Conservation (phyloP, 1,140 invertebrate species). For the Wiebesia pumilae region DNA sequence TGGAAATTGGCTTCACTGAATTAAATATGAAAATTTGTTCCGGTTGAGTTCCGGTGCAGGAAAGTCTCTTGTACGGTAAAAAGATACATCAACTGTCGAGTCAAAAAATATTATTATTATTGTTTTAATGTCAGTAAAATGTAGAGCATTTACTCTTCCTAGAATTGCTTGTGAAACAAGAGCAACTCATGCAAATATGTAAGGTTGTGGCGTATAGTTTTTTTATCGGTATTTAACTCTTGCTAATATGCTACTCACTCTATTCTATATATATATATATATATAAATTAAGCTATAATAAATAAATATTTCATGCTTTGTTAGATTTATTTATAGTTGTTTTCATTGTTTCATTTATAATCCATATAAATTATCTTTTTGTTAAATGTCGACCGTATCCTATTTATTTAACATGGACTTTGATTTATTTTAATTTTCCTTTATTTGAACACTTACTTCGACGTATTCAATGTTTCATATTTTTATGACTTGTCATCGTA, state of each 20-base stretch:
- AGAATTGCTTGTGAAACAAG: background rate
- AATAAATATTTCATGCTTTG: background rate
- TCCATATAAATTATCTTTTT: background rate
- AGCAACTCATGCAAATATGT: background rate
- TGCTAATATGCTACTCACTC: background rate
- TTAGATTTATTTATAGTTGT: background rate
- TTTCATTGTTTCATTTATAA: background rate
- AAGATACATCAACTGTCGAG: background rate
- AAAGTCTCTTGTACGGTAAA: background rate
- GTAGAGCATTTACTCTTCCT: background rate
- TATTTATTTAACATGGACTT: background rate
- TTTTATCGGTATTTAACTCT: background rate
- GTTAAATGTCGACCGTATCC: background rate
- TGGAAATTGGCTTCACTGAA: background rate
- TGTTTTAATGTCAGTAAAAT: background rate
- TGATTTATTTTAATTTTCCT: background rate
- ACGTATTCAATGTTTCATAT: background rate
- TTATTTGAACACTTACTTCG: background rate
- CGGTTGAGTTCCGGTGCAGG: background rate
- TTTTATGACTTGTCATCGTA: background rate
- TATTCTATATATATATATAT: background rate
- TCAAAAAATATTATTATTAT: background rate
- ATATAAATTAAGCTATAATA: background rate
- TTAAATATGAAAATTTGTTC: constrained; percentile 5
- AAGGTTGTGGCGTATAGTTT: background rate